Evolutionary conservation across 2,888 invertebrate genomes (phyloP), one percentile per base, ranked within the genome.

Genomic region (Aspidiotus rigidus): DNA sequence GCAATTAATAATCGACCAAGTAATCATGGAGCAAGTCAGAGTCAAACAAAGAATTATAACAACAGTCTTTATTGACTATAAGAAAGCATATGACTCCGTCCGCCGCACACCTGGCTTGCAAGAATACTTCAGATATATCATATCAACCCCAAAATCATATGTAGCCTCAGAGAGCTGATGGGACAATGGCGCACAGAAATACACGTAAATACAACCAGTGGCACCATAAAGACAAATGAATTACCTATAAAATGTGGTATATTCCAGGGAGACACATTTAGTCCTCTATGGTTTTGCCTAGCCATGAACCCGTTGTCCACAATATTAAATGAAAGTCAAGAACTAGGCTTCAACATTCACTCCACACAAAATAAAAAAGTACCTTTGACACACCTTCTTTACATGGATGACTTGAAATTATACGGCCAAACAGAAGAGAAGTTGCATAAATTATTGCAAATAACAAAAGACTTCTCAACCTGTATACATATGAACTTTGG

Each of bases 61-160:
- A n/a, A 55, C 41, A n/a, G 39, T 56, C 1, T 67, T 13, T 41
- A 69, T 72, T 13, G 72, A 67, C 40, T 72, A 70, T 40, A 15
- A 69, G 62, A 69, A 72, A 61, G 71, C 71, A 15, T 44, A 10
- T 44, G 49, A 44, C 11, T 44, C 49, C 9, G 49, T 44, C 9
- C n/a, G n/a, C 49, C 49, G 8, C 11, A 44, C 11, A 11, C 8
- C 49, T 44, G 49, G 49, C n/a, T n/a, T n/a, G 8, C 49, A 8
- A 44, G 11, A 11, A 10, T 8, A 8, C 49, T 44, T 8, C 9
- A 44, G 11, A 44, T 44, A 8, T 44, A 44, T 11, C 8, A 44
- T 10, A 44, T 44, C 9, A 8, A 44, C 11, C 49, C 49, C 8
- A 44, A 8, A 44, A 44, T 44, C 8, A 11, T 44, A 44, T 8